These are phyloP conservation scores for Leucoraja ocellata DNA, from an alignment of 2,797 vertebrate genomes.

Conservation along the genomic window DNA sequence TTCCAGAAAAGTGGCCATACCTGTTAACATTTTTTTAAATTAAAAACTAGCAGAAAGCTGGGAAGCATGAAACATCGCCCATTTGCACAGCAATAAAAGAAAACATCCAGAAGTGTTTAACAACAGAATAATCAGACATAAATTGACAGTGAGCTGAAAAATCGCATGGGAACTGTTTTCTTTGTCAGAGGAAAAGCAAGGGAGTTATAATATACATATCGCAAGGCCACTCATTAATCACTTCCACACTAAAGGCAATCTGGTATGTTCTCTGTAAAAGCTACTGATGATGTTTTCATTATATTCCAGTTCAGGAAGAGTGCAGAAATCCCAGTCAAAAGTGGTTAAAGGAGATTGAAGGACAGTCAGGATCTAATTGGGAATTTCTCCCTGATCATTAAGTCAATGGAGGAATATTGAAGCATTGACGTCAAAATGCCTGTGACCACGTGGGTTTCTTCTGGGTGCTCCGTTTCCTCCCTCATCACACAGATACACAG, in stretches of 20 bases:
- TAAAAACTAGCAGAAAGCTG: background rate
- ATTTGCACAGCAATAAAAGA: background rate
- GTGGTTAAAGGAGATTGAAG: background rate
- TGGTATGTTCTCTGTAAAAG: background rate
- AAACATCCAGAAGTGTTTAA: background rate
- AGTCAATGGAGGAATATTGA: background rate
- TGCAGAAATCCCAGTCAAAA: background rate
- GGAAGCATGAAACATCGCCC: background rate
- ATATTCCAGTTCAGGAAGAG: background rate
- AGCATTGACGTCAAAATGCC: too few species aligned
- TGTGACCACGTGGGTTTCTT: too few species aligned
- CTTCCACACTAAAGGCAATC: background rate
- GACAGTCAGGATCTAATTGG: background rate
- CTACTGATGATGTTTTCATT: background rate
- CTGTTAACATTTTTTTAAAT: constrained; percentile 48
- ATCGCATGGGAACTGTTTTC: background rate
- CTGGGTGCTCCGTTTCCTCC: too few species aligned
- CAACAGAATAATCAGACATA: background rate
- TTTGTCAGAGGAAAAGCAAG: background rate
- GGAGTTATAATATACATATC: too few species aligned
- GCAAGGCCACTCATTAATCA: background rate
- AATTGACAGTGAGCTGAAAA: background rate
- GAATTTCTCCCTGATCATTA: background rate
- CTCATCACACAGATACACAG: too few species aligned
- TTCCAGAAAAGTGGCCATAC: constrained; percentile 85